These are phyloP conservation scores for Pomacea maculata DNA, from an alignment of 1,140 invertebrate genomes.

Conservation along the genomic window DNA sequence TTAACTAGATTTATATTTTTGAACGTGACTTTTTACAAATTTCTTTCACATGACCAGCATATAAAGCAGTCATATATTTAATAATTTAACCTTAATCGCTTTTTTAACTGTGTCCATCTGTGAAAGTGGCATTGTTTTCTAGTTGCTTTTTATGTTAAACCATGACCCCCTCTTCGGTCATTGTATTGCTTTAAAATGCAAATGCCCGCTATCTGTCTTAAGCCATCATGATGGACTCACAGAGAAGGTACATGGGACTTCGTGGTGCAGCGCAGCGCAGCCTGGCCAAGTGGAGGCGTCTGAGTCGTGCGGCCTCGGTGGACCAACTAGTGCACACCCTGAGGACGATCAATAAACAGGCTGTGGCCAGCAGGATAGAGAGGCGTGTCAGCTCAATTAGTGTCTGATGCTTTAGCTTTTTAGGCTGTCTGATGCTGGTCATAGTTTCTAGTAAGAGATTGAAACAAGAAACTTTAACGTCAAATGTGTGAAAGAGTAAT, in stretches of 20 bases:
- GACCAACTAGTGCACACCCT: conserved; percentile 35
- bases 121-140: background rate
- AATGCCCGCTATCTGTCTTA: conserved; percentile 10
- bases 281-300: conserved; percentile 47
- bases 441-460: too few species aligned
- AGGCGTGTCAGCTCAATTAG: conserved; percentile 23
- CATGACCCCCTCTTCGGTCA: too few species aligned
- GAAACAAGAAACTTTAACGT: too few species aligned
- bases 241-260: conserved; percentile 25
- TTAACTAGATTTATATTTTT: too few species aligned
- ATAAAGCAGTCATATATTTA: too few species aligned
- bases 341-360: conserved; percentile 35
- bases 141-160: too few species aligned
- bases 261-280: conserved; percentile 34
- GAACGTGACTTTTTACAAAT: too few species aligned
- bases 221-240: conserved; percentile 39
- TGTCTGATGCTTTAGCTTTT: too few species aligned
- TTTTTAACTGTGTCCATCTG: background rate
- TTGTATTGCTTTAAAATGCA: background rate
- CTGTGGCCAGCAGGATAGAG: conserved; percentile 37
- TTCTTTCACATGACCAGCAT: too few species aligned
- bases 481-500: too few species aligned
- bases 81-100: background rate
- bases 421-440: too few species aligned
- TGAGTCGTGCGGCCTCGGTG: conserved; percentile 41